Evolutionary conservation across 2,113 vertebrate species (phyloP), one percentile per base, ranked within the genome.

Genomic region (Brachyistius frenatus): DNA sequence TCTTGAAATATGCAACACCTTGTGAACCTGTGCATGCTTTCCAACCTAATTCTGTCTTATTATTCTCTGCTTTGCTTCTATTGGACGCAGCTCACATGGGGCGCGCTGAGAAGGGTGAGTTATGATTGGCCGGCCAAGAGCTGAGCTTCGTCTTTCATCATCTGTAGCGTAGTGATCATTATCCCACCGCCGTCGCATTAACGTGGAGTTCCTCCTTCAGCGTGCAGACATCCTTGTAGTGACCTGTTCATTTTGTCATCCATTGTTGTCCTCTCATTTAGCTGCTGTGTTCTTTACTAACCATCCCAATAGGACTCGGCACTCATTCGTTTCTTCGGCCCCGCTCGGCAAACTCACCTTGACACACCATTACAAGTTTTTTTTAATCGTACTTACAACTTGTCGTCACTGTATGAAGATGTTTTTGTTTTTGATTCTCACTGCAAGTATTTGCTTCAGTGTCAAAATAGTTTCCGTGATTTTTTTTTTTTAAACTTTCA

Each of bases 21-120:
- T 76, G 36, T 67, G 44, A 52, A 41, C 73, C 57, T 80, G 54
- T 88, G 86, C 78, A 66, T 76, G 58, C 66, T 50, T 3, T 78
- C 46, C 49, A 72, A 73, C 84, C 91, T 92, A 90, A 91, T 53
- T 69, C 67, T 92, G 56, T 91, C 50, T 81, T 87, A 10, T 89
- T 89, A 66, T 90, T 83, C 80, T 92, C 78, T 90, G 81, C 89
- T 89, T 84, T 88, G 89, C 91, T 80, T 75, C 71, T 16, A 16
- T 47, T 78, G 89, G 88, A 90, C 61, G 35, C 85, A 93, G 92
- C 92, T 92, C 92, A 92, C 87, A 88, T 92, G 86, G 92, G 92
- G 57, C 92, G 90, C 11, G 62, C 92, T 71, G 92, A 93, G 84
- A 93, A 93, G 90, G 92, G 92, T 93, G 89, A 93, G 92, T 93